phyloP scores from a whole-genome alignment of 2,797 vertebrate species.

The Enteromius mattozi region DNA sequence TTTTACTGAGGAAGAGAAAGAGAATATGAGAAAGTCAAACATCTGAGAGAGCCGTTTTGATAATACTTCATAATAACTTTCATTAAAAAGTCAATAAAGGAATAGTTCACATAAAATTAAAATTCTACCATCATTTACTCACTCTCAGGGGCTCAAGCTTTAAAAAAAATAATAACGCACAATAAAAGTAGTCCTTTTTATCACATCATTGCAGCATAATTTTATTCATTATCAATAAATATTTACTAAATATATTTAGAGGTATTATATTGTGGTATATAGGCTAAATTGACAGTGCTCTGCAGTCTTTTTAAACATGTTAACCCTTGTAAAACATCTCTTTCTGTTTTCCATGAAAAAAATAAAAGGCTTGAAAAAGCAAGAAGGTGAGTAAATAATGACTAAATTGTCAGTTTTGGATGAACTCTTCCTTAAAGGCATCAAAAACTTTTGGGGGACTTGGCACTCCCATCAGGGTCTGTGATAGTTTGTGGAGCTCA shows the following conservation, averaged over 20 bases:
- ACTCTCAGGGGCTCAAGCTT: background rate
- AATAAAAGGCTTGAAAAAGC: background rate
- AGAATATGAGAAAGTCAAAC: conserved; percentile 11
- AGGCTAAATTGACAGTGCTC: background rate
- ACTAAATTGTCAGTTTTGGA: background rate
- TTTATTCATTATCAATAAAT: background rate
- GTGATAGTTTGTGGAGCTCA: conserved; percentile 25
- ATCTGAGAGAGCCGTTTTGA: background rate
- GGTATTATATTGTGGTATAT: background rate
- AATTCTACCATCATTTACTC: background rate
- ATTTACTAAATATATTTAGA: background rate
- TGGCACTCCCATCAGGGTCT: conserved; percentile 17
- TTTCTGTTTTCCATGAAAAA: background rate
- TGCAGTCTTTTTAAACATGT: background rate
- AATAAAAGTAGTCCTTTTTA: background rate
- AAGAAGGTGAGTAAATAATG: background rate
- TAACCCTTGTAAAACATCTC: background rate
- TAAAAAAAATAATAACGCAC: background rate
- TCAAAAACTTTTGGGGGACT: background rate
- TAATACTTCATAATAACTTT: conserved; percentile 8
- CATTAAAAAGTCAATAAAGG: conserved; percentile 12
- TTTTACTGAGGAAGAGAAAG: background rate
- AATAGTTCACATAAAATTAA: background rate
- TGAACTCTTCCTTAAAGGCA: background rate
- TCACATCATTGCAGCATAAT: background rate